phyloP scores from a whole-genome alignment of 2,888 invertebrate genomes.

The Protonemura montana region DNA sequence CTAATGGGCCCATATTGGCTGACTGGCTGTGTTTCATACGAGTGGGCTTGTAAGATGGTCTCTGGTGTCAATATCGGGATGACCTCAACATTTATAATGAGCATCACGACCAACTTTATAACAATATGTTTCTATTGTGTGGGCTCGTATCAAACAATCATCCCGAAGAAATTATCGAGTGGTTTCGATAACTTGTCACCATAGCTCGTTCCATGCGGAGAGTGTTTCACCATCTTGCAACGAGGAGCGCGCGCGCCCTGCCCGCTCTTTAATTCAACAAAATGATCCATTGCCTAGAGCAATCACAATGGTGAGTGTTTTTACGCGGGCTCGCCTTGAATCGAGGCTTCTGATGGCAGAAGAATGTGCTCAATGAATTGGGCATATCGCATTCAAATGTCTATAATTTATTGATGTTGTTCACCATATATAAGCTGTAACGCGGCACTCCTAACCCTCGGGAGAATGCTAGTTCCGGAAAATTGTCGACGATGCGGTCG shows the following conservation, averaged over 20 bases:
- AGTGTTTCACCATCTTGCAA: background rate
- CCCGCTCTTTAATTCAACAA: background rate
- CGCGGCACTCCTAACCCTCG: background rate
- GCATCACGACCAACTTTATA: constrained; percentile 21
- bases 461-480: background rate
- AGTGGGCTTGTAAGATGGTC: background rate
- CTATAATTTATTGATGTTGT: background rate
- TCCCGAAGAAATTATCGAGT: constrained; percentile 21
- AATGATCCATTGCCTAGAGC: background rate
- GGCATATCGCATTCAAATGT: constrained; percentile 12
- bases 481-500: background rate
- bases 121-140: constrained; percentile 5
- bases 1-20: constrained; percentile 26
- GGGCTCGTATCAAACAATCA: constrained; percentile 23
- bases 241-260: background rate
- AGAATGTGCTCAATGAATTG: constrained; percentile 4
- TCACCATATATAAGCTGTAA: background rate
- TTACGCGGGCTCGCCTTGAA: background rate
- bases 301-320: background rate
- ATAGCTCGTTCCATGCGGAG: background rate
- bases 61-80: constrained; percentile 39
- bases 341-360: background rate
- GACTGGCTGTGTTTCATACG: background rate
- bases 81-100: constrained; percentile 33
- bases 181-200: constrained; percentile 30